These are phyloP conservation scores for Numenius arquata DNA, from an alignment of 2,113 vertebrate species.

Conservation along the genomic window DNA sequence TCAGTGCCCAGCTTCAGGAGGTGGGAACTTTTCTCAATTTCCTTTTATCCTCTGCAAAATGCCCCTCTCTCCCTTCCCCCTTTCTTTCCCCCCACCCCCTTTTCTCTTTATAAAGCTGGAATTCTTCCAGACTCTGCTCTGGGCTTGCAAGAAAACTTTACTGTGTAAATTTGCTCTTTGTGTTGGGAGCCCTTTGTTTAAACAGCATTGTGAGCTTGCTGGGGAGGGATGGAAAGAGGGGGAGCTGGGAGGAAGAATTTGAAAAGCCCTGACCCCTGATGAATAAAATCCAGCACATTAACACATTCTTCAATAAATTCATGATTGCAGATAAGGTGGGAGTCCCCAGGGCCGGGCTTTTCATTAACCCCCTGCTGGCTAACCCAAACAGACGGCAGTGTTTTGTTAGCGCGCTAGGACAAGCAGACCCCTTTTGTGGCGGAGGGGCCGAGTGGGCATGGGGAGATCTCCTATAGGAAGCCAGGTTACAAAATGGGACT, in stretches of 20 bases:
- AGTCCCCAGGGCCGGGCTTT: slow-evolving; percentile 68
- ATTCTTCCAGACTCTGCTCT: slow-evolving; percentile 85
- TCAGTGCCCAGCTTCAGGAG: slow-evolving; percentile 50
- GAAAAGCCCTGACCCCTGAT: slow-evolving; percentile 80
- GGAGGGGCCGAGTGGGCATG: slow-evolving; percentile 17
- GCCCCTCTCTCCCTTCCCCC: slow-evolving; percentile 63
- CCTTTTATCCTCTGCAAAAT: slow-evolving; percentile 64
- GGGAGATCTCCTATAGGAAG: slow-evolving; percentile 37
- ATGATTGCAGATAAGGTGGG: slow-evolving; percentile 74
- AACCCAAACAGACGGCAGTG: slow-evolving; percentile 66
- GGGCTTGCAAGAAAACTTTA: slow-evolving; percentile 86
- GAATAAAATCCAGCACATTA: slow-evolving; percentile 78
- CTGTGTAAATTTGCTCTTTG: slow-evolving; percentile 93
- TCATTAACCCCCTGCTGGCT: slow-evolving; percentile 73
- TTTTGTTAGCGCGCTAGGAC: slow-evolving; percentile 64
- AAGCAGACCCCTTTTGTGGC: slow-evolving; percentile 63
- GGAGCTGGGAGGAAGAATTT: slow-evolving; percentile 74
- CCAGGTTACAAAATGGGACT: slow-evolving; percentile 58
- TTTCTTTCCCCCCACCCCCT: slow-evolving; percentile 36
- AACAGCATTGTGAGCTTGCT: slow-evolving; percentile 86
- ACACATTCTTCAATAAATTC: slow-evolving; percentile 73
- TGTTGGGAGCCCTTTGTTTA: slow-evolving; percentile 86
- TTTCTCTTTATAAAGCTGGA: slow-evolving; percentile 75
- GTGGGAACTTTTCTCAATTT: slow-evolving; percentile 64
- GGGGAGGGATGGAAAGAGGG: slow-evolving; percentile 68